phyloP scores from a whole-genome alignment of 2,888 invertebrate species.

The Prionchulus punctatus region DNA sequence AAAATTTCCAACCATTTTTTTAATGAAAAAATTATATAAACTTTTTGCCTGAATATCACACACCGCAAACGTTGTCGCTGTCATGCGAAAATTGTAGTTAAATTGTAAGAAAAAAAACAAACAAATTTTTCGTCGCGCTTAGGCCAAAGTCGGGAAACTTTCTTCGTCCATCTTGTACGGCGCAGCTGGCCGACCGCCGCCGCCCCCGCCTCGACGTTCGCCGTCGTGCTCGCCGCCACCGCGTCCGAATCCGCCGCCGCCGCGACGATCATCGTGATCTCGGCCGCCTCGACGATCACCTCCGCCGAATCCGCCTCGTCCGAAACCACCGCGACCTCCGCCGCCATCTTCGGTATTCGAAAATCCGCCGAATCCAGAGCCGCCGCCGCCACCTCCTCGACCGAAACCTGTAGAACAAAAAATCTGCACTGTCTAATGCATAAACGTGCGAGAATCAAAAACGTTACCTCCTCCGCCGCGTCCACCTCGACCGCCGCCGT shows the following conservation, averaged over 20 bases:
- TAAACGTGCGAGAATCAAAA: too few relatives aligned
- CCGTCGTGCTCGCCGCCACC: not conserved
- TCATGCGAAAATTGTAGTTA: not conserved
- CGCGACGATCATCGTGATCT: not conserved
- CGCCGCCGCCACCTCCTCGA: not conserved
- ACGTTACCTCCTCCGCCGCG: not conserved
- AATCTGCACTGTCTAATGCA: too few relatives aligned
- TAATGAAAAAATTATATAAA: not conserved
- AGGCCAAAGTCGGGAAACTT: constrained; percentile 8
- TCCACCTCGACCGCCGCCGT: not conserved
- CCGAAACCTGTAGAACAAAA: too few relatives aligned
- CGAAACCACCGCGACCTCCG: not conserved
- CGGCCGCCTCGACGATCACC: not conserved
- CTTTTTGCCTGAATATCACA: not conserved
- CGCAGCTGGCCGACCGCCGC: not conserved
- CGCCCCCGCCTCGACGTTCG: not conserved
- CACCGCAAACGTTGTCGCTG: not conserved
- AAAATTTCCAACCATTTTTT: too few relatives aligned
- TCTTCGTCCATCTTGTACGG: constrained; percentile 10
- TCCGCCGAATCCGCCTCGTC: not conserved
- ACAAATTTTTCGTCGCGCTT: too few relatives aligned
- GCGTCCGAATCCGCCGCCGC: constrained; percentile 1
- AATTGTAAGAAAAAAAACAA: too few relatives aligned
- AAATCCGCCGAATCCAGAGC: not conserved
- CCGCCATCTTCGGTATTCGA: not conserved